phyloP scores from a whole-genome alignment of 2,888 invertebrate genomes.

The Amphimallon solstitiale region DNA sequence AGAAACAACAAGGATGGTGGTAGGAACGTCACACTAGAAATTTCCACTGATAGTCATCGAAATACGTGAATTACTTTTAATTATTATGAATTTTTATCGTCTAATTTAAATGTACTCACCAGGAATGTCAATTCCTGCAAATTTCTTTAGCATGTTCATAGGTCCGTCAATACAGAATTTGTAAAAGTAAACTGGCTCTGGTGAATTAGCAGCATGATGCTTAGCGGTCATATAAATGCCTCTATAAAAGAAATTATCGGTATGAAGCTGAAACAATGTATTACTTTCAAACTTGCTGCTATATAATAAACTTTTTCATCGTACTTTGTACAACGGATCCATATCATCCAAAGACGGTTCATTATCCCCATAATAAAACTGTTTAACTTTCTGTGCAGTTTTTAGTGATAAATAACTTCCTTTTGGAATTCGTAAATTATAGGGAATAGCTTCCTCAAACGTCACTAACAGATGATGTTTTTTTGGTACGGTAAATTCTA shows the following conservation, averaged over 20 bases:
- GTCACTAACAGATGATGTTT: slow-evolving; percentile 35
- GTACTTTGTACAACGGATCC: slow-evolving; percentile 52
- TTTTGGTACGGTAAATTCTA: slow-evolving; percentile 42
- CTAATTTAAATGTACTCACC: slow-evolving; percentile 14
- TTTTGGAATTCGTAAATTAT: slow-evolving; percentile 48
- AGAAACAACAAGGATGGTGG: too few species aligned
- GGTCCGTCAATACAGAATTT: slow-evolving; percentile 43
- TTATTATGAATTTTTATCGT: too few species aligned
- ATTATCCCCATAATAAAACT: slow-evolving; percentile 54
- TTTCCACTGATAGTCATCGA: too few species aligned
- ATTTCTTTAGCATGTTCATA: slow-evolving; percentile 41
- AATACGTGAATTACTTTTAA: too few species aligned
- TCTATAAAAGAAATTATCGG: slow-evolving; percentile 55
- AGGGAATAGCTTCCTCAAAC: slow-evolving; percentile 48
- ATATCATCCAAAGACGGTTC: slow-evolving; percentile 46
- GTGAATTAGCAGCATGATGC: slow-evolving; percentile 49
- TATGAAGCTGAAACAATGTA: slow-evolving; percentile 47
- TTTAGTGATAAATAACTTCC: slow-evolving; percentile 51
- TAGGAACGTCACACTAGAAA: too few species aligned
- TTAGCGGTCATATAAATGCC: slow-evolving; percentile 50
- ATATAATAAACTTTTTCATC: slow-evolving; percentile 34
- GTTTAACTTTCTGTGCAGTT: slow-evolving; percentile 49
- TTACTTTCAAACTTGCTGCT: too few species aligned
- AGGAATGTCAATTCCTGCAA: slow-evolving; percentile 27
- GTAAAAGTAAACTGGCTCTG: slow-evolving; percentile 54